These are phyloP conservation scores for Catagonus wagneri DNA, from an alignment of 2,113 vertebrate species.

Conservation along the genomic window DNA sequence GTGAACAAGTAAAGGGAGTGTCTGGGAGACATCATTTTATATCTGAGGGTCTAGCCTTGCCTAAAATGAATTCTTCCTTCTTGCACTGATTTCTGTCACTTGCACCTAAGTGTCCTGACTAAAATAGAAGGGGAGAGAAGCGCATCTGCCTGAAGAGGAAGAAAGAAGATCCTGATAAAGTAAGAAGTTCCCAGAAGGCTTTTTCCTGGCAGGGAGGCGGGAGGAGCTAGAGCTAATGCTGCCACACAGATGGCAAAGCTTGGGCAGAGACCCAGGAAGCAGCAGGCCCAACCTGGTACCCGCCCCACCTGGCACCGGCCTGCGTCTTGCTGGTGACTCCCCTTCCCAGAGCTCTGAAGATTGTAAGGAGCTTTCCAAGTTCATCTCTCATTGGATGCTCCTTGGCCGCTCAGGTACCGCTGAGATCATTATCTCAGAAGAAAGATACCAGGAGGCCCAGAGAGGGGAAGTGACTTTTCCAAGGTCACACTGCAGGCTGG, in stretches of 20 bases:
- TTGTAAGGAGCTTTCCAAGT: not conserved
- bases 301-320: not conserved
- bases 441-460: not conserved
- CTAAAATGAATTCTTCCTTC: not conserved
- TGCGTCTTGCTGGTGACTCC: slow-evolving; percentile 20
- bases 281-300: slow-evolving; percentile 34
- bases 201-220: not conserved
- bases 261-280: slow-evolving; percentile 65
- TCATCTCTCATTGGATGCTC: not conserved
- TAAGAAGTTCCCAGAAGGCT: not conserved
- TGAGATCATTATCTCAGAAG: not conserved
- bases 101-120: not conserved
- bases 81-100: not conserved
- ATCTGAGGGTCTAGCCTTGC: not conserved
- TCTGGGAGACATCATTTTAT: not conserved
- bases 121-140: not conserved
- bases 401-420: slow-evolving; percentile 41
- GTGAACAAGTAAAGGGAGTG: not conserved
- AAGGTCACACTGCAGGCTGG: slow-evolving; percentile 64
- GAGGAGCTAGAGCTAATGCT: not conserved
- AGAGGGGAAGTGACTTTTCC: slow-evolving; percentile 18
- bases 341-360: not conserved
- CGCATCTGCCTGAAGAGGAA: not conserved
- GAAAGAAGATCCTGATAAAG: not conserved
- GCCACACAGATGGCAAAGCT: slow-evolving; percentile 69